Conservation (phyloP, 2,113 vertebrate species). For the Hydrochoerus hydrochaeris region DNA sequence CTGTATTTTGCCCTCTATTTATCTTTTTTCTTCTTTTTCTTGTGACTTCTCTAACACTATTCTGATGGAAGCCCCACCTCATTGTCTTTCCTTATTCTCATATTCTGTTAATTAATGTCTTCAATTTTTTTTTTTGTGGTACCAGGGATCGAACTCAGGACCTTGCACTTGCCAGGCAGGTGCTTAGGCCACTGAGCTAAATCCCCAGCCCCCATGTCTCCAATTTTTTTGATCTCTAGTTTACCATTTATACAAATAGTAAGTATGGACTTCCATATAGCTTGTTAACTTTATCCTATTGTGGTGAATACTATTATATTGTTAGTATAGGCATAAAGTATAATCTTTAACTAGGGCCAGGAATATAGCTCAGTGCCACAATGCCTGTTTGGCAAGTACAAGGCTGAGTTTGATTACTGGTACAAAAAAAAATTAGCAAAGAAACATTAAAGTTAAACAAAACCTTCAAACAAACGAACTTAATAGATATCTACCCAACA, state of each 20-base stretch:
- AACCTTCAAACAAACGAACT: neutral
- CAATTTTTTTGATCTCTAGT: neutral
- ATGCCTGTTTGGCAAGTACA: neutral
- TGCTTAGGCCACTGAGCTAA: too few relatives aligned
- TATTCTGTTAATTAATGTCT: neutral
- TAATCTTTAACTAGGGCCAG: too few relatives aligned
- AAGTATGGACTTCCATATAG: neutral
- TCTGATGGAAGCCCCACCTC: neutral
- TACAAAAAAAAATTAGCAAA: neutral
- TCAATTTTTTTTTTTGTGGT: neutral
- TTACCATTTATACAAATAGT: neutral
- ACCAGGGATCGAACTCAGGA: too few relatives aligned
- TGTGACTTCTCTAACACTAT: neutral
- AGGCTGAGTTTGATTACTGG: neutral
- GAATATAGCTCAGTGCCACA: neutral
- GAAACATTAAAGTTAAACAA: neutral
- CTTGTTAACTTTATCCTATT: neutral
- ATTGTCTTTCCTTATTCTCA: neutral
- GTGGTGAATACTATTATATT: neutral
- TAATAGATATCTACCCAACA: neutral
- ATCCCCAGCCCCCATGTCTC: too few relatives aligned
- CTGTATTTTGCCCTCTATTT: neutral
- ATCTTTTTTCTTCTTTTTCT: neutral
- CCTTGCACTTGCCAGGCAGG: too few relatives aligned
- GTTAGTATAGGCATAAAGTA: neutral